These are phyloP conservation scores for Bubo blakistoni DNA, from an alignment of 2,113 vertebrate species.

Conservation along the genomic window DNA sequence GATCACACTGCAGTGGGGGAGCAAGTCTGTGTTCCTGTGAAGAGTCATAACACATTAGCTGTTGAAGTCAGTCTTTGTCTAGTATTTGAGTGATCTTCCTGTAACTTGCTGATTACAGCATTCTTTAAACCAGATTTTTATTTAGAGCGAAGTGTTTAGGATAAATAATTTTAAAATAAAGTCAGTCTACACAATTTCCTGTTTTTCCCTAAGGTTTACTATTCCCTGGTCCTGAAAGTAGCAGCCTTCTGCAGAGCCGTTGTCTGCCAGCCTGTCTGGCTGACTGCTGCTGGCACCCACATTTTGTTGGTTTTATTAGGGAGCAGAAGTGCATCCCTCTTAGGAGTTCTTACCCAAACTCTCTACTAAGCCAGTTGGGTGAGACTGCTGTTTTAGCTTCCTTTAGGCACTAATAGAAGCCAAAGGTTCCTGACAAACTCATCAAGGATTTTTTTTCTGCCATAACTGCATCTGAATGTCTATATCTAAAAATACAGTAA, in stretches of 20 bases:
- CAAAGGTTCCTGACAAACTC: not conserved
- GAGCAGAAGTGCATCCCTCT: not conserved
- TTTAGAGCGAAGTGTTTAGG: not conserved
- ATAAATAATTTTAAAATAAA: not conserved
- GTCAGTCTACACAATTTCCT: not conserved
- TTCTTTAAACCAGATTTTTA: not conserved
- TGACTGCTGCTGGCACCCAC: not conserved
- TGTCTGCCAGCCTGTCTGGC: not conserved
- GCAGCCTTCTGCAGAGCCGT: not conserved
- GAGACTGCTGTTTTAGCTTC: not conserved
- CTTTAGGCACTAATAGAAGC: not conserved
- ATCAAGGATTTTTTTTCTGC: not conserved
- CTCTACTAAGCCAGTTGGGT: no score
- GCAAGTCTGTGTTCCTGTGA: not conserved
- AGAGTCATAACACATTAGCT: accelerated
- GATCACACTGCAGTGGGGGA: not conserved
- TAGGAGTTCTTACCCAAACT: not conserved
- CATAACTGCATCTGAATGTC: not conserved
- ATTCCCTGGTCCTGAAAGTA: not conserved
- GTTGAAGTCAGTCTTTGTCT: not conserved
- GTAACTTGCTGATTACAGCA: not conserved
- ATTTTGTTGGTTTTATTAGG: no score
- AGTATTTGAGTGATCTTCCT: not conserved
- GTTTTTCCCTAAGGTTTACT: not conserved
- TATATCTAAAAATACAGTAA: not conserved